phyloP scores from a whole-genome alignment of 2,113 vertebrate genomes.

The Arenaria interpres region DNA sequence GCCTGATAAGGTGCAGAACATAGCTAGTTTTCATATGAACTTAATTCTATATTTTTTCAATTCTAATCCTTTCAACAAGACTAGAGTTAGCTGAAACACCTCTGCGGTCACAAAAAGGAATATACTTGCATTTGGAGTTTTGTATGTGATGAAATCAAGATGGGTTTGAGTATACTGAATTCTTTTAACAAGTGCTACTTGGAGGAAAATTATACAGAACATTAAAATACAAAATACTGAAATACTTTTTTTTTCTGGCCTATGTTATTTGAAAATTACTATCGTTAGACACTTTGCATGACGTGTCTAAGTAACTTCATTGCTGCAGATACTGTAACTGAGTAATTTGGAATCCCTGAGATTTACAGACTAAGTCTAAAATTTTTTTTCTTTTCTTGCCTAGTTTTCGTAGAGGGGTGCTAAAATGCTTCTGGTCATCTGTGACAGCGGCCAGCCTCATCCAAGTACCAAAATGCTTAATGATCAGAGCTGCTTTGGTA shows the following conservation, averaged over 20 bases:
- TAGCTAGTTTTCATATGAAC: neutral
- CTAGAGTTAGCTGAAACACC: neutral
- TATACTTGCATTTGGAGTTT: neutral
- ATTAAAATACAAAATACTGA: neutral
- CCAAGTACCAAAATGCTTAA: neutral
- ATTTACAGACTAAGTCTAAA: neutral
- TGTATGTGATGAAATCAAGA: neutral
- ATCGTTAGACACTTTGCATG: neutral
- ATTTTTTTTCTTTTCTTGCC: neutral
- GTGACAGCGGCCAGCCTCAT: neutral
- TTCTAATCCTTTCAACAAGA: neutral
- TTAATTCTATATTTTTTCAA: neutral
- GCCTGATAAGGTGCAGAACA: neutral
- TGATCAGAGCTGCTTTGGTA: neutral
- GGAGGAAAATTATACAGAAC: neutral
- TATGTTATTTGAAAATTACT: neutral
- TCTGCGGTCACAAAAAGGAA: neutral
- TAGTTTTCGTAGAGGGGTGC: neutral
- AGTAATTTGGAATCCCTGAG: neutral
- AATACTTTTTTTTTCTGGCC: neutral
- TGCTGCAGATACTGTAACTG: neutral
- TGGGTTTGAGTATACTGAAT: neutral
- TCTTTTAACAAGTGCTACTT: neutral
- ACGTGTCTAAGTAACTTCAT: neutral
- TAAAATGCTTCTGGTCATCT: neutral